Percentiles rank a stretch among this genome's conserved stretches.
Evolutionary conservation across 2,888 invertebrate genomes (phyloP).

Genomic region (Germaria angustata): DNA sequence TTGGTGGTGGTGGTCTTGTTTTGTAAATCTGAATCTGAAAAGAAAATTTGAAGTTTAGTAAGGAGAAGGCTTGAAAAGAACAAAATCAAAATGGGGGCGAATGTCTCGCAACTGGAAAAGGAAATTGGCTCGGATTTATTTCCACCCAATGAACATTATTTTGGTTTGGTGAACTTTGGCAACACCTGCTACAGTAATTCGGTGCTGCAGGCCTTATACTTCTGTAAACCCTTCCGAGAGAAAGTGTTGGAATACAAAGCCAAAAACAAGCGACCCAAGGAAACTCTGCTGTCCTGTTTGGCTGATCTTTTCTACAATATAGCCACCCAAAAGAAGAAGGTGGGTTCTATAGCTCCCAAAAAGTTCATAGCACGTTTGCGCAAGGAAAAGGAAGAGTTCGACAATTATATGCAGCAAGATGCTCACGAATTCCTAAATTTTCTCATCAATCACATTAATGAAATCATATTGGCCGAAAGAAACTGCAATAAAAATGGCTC

Average conservation of each 20-base stretch:
- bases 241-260: constrained; percentile 99
- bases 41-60: constrained; percentile 71
- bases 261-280: constrained; percentile 96
- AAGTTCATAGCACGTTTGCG: constrained; percentile 98
- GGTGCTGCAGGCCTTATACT: constrained; percentile 99
- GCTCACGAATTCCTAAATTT: constrained; percentile 99
- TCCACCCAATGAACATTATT: constrained; percentile 99
- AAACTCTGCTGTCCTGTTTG: constrained; percentile 97
- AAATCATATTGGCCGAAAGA: constrained; percentile 93
- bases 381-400: constrained; percentile 99
- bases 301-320: constrained; percentile 99
- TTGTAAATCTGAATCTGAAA: constrained; percentile 21
- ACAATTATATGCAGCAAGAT: constrained; percentile 99
- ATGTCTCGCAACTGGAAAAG: constrained; percentile 99
- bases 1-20: constrained; percentile 55
- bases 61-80: too few relatives aligned
- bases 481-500: constrained; percentile 72
- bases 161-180: constrained; percentile 99
- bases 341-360: constrained; percentile 99
- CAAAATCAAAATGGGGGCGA: constrained; percentile 88
- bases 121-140: constrained; percentile 99
- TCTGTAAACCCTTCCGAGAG: constrained; percentile 99
- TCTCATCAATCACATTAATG: constrained; percentile 98
- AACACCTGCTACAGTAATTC: constrained; percentile 99
- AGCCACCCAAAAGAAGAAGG: constrained; percentile 99